A percentile compares a stretch with the other conserved stretches of the same genome.
These are phyloP conservation scores for Cheilosia grossa DNA, from an alignment of 2,888 invertebrate species.

Conservation along the genomic window DNA sequence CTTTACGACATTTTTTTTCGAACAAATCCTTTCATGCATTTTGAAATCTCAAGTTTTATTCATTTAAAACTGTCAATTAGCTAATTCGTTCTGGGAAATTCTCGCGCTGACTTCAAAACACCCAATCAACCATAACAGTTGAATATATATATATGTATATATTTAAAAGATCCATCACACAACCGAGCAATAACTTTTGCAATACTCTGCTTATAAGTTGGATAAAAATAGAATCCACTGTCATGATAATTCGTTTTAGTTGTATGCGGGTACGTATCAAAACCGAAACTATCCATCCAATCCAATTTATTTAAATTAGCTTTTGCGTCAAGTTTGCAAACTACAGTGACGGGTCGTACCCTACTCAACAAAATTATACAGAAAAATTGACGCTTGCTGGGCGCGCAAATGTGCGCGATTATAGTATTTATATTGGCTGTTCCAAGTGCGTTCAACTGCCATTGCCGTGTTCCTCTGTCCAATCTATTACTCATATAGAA, in stretches of 20 bases:
- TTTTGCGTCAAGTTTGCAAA: not conserved
- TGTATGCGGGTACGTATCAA: not conserved
- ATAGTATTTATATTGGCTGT: constrained; percentile 29
- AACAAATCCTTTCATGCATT: too few species aligned
- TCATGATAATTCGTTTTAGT: constrained; percentile 31
- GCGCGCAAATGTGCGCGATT: constrained; percentile 10
- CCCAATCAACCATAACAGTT: constrained; percentile 9
- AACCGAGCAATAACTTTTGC: not conserved
- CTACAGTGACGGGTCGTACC: not conserved
- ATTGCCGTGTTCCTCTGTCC: constrained; percentile 23
- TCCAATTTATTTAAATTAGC: constrained; percentile 35
- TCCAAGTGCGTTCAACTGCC: constrained; percentile 54
- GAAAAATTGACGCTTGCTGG: constrained; percentile 12
- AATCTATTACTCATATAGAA: constrained; percentile 6
- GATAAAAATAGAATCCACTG: constrained; percentile 26
- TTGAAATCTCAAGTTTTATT: not conserved
- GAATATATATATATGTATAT: not conserved
- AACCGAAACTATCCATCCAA: constrained; percentile 5
- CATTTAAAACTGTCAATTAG: not conserved
- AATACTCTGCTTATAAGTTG: not conserved
- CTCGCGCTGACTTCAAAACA: constrained; percentile 11
- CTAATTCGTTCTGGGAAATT: not conserved
- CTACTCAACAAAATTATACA: not conserved
- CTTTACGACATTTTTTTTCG: too few species aligned
- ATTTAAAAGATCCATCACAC: not conserved